Evolutionary conservation across 1,140 invertebrate species (phyloP), one percentile per base, ranked within the genome.

Genomic region (Dinothrombium tinctorium): DNA sequence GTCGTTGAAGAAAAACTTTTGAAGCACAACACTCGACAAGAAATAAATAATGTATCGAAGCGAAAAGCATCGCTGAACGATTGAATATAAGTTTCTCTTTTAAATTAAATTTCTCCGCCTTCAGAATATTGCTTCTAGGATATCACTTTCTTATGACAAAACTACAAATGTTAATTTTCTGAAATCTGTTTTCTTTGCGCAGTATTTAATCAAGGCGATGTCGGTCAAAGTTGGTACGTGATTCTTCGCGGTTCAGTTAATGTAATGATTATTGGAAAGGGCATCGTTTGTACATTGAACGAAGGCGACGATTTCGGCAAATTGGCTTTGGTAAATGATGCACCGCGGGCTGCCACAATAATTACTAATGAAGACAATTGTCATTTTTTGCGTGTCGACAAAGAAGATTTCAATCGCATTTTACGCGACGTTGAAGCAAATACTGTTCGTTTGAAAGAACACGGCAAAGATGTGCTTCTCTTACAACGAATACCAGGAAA

Each of bases 231-330:
- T 19, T 84, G 80, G 80, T 84, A 80, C 59, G 78, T 84, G 29
- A 72, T 84, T 44, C 62, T 84, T 22, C 70, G 72, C 50, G 79
- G 79, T 12, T 78, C 76, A 0, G 78, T 84, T 4, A 76, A 82
- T 56, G 79, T 84, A 35, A 73, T 76, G 26, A 82, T 82, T 50
- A 72, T 77, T 54, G 76, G 78, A 37, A 83, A 83, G 65, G 79
- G 79, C 23, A 69, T 74, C 9, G 80, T 83, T 11, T 77, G 74
- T 45, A 74, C 73, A 21, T 61, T 84, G 9, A 72, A 76, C 51
- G 77, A 80, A 59, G 78, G 78, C 41, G 80, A 84, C 58, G 80
- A 84, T 58, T 84, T 84, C 58, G 79, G 77, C 31, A 84, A 84
- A 63, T 60, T 84, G 40, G 78, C 80, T 37, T 59, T 84, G 26